A percentile compares a stretch with the other conserved stretches of the same genome.
Conservation (phyloP, 2,888 invertebrate species). For the Cloeon dipterum region DNA sequence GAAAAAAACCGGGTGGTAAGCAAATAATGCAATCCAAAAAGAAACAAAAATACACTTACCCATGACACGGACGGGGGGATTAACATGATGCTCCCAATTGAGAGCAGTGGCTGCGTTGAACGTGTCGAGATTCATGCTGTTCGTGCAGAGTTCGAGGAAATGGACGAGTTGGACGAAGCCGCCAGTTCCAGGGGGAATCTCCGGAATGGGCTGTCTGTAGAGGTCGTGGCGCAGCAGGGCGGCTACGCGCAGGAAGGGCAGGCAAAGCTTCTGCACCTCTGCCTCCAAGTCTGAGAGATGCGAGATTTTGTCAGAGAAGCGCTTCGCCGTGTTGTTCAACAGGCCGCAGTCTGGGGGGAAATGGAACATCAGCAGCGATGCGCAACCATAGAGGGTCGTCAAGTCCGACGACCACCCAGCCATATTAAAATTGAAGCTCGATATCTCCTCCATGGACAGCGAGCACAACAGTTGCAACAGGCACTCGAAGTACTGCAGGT, state of each 20-base stretch:
- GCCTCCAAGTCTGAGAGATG: conserved; percentile 14
- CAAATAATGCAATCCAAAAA: no score
- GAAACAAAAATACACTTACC: no score
- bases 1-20: no score
- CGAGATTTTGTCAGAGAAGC: conserved; percentile 35
- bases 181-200: conserved; percentile 32
- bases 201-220: conserved; percentile 38
- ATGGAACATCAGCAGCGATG: conserved; percentile 23
- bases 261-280: conserved; percentile 50
- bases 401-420: no score
- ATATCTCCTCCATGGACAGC: conserved; percentile 37
- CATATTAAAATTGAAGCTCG: conserved; percentile 15
- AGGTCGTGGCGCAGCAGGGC: conserved; percentile 59
- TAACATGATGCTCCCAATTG: conserved; percentile 8
- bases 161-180: conserved; percentile 59
- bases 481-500: conserved; percentile 73
- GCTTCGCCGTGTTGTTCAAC: no score
- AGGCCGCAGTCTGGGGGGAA: no score
- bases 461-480: conserved; percentile 53
- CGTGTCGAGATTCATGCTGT: conserved; percentile 37
- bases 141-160: conserved; percentile 50
- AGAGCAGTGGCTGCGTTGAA: conserved; percentile 30
- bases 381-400: conserved; percentile 18
- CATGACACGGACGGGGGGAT: no score
- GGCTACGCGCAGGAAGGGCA: conserved; percentile 67